Base-by-base conservation (phyloP, 2,113 vertebrate species). In the Phaetusa simplex region DNA sequence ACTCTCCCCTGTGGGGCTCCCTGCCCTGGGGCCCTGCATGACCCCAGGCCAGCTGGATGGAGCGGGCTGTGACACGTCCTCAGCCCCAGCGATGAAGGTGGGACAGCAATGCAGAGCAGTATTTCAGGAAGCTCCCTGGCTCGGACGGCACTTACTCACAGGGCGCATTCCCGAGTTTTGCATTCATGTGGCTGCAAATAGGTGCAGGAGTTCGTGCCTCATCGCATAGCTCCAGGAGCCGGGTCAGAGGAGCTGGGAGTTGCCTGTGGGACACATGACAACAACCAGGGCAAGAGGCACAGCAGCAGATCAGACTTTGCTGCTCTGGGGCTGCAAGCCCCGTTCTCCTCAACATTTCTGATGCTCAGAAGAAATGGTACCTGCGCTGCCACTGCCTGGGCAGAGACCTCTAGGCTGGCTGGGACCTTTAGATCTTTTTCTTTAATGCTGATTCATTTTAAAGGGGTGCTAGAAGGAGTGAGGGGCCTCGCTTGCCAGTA, bases 101-200 rank as follows among this genome's bases (percentile, higher is more conserved):
- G 91, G 77, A 88, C 86, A 94, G 88, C 56, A 92, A 91, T 84
- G 80, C 55, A 16, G 64, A 12, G 19, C 1, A 71, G 42, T 93
- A 97, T 95, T 96, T 95, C 77, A 74, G 94, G 95, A 81, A 81
- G 83, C 77, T 92, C 67, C 42, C 56, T 42, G 93, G 76, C 83
- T 66, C 3, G 0, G 62, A 74, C 6, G 6, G 82, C 67, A 2
- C 91, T 89, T 78, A 70, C 26, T 74, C 55, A 43, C 50, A 74
- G 89, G 93, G 91, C 0, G 3, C 6, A 0, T 91, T 79, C 91
- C 58, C 81, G 5, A 86, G 91, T 40, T 96, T 92, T 86, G 72
- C 94, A 90, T 95, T 96, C 94, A 80, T 84, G 89, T 43, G 86
- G 86, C 91, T 92, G 86, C 86, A 95, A 95, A 97, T 95, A 88